Conservation (phyloP, 1,140 invertebrate genomes). For the Stenopsyche tienmushanensis region DNA sequence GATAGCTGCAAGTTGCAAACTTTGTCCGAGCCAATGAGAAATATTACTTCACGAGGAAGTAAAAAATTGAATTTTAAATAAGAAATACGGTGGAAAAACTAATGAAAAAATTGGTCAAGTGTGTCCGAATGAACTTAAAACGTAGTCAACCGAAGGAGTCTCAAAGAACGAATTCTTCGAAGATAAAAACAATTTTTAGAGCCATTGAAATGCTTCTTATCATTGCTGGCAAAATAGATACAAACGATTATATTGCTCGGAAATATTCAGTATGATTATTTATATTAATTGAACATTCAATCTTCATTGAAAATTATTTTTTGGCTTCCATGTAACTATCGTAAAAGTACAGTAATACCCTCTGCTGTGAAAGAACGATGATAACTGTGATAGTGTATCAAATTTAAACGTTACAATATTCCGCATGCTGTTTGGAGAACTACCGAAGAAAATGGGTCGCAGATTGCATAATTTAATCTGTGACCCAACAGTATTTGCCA, state of each 20-base stretch:
- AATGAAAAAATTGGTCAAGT: constrained; percentile 5
- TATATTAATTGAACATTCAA: neutral
- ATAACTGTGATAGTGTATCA: neutral
- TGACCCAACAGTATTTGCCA: constrained; percentile 8
- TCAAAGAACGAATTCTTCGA: neutral
- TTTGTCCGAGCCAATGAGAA: no score
- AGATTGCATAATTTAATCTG: constrained; percentile 21
- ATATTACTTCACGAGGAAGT: constrained; percentile 16
- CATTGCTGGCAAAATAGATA: neutral
- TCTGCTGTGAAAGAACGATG: no score
- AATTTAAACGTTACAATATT: constrained; percentile 6
- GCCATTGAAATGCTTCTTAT: neutral
- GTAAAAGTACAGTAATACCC: no score
- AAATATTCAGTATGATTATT: neutral
- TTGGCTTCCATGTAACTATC: neutral
- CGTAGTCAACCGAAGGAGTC: constrained; percentile 2
- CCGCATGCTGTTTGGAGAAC: neutral
- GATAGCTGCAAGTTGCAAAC: no score
- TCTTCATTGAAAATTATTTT: neutral
- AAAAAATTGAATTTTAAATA: constrained; percentile 7
- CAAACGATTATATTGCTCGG: neutral
- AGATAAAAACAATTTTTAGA: neutral
- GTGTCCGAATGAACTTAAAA: constrained; percentile 18
- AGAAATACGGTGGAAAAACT: neutral
- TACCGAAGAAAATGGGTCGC: constrained; percentile 18